Percentiles rank a stretch among this genome's conserved stretches.
Evolutionary conservation across 2,113 vertebrate species (phyloP).

Genomic region (Alces alces): DNA sequence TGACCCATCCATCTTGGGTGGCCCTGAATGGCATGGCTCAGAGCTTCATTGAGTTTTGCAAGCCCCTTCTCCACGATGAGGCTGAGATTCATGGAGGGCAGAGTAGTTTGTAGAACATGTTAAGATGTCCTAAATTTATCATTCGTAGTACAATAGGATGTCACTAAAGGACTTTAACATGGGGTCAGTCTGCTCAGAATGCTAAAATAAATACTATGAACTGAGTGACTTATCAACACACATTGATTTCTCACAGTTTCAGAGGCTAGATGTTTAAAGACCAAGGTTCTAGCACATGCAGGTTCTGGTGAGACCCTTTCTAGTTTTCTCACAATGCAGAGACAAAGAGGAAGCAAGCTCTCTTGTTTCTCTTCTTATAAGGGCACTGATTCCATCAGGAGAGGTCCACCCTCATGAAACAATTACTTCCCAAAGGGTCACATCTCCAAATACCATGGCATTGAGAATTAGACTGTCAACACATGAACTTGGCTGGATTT

Average conservation of each 20-base stretch:
- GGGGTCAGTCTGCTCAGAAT: not conserved
- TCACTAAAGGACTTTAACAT: not conserved
- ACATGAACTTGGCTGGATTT: not conserved
- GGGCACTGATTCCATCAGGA: not conserved
- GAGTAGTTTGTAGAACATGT: not conserved
- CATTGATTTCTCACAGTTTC: not conserved
- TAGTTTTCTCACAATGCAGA: not conserved
- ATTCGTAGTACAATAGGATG: not conserved
- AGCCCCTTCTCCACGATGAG: too few species aligned
- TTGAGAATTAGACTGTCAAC: not conserved
- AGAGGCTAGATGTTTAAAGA: not conserved
- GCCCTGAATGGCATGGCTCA: not conserved
- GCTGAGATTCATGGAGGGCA: not conserved
- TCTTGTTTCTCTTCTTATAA: not conserved
- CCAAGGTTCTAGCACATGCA: not conserved
- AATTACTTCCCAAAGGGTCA: not conserved
- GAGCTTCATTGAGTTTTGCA: not conserved
- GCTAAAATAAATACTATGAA: not conserved
- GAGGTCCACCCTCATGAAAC: not conserved
- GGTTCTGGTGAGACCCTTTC: not conserved
- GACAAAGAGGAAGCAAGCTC: not conserved
- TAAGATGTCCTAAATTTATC: not conserved
- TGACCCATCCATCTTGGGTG: not conserved
- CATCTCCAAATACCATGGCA: not conserved
- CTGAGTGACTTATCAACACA: not conserved